Conservation (phyloP, 2,888 invertebrate species). For the Boloria euphrosyne region DNA sequence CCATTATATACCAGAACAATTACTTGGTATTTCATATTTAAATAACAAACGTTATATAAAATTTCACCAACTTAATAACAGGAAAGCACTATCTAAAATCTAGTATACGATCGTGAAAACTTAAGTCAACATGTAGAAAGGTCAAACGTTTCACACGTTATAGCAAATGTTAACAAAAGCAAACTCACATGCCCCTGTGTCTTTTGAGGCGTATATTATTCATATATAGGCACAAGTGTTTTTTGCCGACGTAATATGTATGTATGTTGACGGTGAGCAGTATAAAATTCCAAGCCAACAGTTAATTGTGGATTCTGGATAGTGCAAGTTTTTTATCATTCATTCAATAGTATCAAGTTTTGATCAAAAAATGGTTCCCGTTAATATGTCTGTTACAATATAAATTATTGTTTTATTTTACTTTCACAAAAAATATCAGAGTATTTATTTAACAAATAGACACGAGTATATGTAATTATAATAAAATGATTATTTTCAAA, state of each 20-base stretch:
- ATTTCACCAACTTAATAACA: neutral
- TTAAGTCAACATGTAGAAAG: constrained; percentile 12
- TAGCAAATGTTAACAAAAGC: constrained; percentile 22
- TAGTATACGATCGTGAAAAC: constrained; percentile 6
- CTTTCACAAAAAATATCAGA: too few species aligned
- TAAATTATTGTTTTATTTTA: too few species aligned
- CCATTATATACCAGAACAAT: too few species aligned
- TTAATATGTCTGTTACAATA: neutral
- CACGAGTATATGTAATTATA: too few species aligned
- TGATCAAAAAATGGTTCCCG: neutral
- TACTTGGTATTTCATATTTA: too few species aligned
- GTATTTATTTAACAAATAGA: too few species aligned
- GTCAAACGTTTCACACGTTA: constrained; percentile 27
- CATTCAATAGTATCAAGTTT: neutral
- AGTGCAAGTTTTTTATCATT: neutral
- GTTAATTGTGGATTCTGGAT: neutral
- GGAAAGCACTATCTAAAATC: constrained; percentile 4
- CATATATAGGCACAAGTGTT: constrained; percentile 10
- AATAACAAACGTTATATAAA: neutral
- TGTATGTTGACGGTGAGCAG: neutral
- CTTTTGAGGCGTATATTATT: constrained; percentile 1
- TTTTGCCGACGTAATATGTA: constrained; percentile 2
- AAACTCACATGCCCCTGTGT: constrained; percentile 9
- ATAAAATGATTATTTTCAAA: too few species aligned
- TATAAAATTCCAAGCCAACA: neutral